Evolutionary conservation across 1,140 invertebrate species (phyloP), one percentile per base, ranked within the genome.

Genomic region (roundworm (Caenorhabditis elegans)): DNA sequence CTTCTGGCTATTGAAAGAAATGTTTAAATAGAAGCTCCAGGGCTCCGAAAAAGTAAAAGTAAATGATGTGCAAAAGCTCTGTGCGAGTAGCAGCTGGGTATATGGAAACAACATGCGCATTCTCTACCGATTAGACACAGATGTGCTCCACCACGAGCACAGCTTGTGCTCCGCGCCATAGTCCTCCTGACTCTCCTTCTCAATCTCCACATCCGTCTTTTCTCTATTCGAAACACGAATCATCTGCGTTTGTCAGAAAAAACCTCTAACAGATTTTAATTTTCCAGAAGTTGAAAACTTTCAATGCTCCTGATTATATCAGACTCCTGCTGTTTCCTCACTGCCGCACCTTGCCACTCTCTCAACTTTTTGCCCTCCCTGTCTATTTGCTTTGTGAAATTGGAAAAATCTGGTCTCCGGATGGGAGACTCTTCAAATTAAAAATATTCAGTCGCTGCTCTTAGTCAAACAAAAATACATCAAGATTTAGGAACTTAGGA

Each of bases 91-190:
- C 60, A 70, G 60, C 60, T 70, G 60, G 60, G n/a, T 39, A 70
- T 70, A 70, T 70, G 60, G 60, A 70, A 70, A 70, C 60, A 70
- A 70, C 60, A 70, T 70, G 60, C 60, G 60, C 60, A 39, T 70
- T 70, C 60, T 43, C 60, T 60, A 60, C 53, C 60, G 60, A 70
- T 70, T 70, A 70, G 60, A 70, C 60, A 70, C 60, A 70, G 60
- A 70, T 70, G 60, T 70, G 60, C 34, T 28, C 34, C 60, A 36
- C 53, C 53, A 43, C 13, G 60, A 70, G 60, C 60, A 70, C 60
- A 70, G 60, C 60, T 70, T 70, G 60, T 70, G 60, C 60, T 70
- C 60, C 26, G 53, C n/a, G n/a, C 11, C 53, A n/a, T n/a, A n/a
- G n/a, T n/a, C n/a, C n/a, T n/a, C 53, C 53, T 8, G 8, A 34